A percentile compares a stretch with the other conserved stretches of the same genome.
These are phyloP conservation scores for Philantomba maxwellii DNA, from an alignment of 2,113 vertebrate genomes.

Conservation along the genomic window DNA sequence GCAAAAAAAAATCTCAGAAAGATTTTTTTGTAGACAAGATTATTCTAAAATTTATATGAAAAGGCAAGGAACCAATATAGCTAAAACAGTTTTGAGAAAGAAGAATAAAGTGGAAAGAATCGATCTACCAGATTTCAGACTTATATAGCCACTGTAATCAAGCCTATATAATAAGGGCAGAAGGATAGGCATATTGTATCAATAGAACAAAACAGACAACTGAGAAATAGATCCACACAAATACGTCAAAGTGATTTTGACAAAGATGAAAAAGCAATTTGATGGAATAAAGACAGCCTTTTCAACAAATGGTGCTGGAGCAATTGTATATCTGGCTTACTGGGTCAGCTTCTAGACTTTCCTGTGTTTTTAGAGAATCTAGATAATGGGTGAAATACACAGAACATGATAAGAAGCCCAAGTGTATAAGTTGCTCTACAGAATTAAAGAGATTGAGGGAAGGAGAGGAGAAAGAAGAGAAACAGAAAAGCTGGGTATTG, in stretches of 20 bases:
- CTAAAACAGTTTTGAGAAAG: not conserved
- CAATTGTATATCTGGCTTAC: not conserved
- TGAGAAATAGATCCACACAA: not conserved
- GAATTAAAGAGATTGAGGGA: not conserved
- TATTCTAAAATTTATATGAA: not conserved
- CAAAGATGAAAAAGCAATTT: not conserved
- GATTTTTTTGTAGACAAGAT: not conserved
- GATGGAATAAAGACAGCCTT: not conserved
- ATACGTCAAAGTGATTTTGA: not conserved
- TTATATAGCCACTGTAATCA: not conserved
- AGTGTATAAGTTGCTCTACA: not conserved
- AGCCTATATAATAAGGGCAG: not conserved
- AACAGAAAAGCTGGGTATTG: not conserved
- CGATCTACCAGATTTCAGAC: not conserved
- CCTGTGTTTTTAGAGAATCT: not conserved
- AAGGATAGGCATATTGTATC: not conserved
- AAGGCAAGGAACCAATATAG: conserved; percentile 3
- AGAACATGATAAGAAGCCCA: not conserved
- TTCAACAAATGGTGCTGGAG: not conserved
- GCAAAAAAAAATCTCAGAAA: not conserved
- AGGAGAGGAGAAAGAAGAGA: not conserved
- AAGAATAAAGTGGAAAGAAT: not conserved
- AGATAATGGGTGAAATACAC: not conserved
- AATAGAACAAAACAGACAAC: not conserved
- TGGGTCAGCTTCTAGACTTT: not conserved